Conservation (phyloP, 2,797 vertebrate genomes). For the Cuculus canorus region DNA sequence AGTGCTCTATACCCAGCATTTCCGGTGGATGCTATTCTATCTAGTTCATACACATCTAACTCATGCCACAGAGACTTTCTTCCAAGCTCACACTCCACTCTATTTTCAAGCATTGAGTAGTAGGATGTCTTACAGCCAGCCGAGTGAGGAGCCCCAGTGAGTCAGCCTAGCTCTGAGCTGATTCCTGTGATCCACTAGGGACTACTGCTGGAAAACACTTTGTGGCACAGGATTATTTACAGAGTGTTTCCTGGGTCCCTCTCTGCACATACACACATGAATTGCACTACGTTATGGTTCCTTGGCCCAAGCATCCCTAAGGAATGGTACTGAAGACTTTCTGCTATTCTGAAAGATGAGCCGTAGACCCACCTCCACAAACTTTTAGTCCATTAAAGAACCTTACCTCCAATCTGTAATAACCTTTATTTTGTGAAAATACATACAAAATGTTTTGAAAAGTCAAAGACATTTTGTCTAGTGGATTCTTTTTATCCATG, state of each 20-base stretch:
- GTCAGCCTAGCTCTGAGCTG: neutral
- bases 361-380: neutral
- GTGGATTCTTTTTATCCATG: neutral
- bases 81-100: neutral
- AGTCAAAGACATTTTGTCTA: neutral
- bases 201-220: neutral
- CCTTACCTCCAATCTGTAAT: neutral
- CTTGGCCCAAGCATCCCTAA: neutral
- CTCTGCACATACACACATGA: neutral
- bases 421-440: neutral
- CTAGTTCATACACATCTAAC: neutral
- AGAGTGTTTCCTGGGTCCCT: neutral
- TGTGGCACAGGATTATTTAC: neutral
- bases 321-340: neutral
- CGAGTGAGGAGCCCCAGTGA: neutral
- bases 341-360: neutral
- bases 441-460: neutral
- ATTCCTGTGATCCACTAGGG: neutral
- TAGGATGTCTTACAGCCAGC: neutral
- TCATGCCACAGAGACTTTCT: neutral
- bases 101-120: neutral
- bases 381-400: neutral
- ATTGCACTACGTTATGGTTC: neutral
- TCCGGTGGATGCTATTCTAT: neutral
- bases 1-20: neutral